Conservation (phyloP, 2,113 vertebrate genomes). For the Caloenas nicobarica region DNA sequence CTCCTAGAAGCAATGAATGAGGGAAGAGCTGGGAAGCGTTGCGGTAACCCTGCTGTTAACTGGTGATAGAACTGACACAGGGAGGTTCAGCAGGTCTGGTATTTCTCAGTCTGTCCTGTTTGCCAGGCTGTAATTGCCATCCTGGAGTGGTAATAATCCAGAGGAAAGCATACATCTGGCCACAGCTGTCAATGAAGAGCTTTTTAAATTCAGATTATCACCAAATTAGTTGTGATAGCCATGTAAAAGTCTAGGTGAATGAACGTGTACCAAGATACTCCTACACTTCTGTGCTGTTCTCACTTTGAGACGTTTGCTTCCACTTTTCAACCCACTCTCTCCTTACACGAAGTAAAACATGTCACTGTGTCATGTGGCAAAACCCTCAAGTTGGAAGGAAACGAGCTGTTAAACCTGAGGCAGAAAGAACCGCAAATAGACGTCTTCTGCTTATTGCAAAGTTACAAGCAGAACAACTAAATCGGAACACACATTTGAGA, state of each 20-base stretch:
- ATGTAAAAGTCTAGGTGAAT: not conserved
- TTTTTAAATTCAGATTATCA: not conserved
- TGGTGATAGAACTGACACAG: not conserved
- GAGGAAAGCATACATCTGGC: not conserved
- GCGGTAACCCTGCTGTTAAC: not conserved
- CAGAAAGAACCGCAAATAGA: not conserved
- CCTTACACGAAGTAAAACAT: fast-evolving
- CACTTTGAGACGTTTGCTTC: not conserved
- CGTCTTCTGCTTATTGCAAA: not conserved
- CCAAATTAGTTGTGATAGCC: not conserved
- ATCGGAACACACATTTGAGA: not conserved
- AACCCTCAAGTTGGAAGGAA: not conserved
- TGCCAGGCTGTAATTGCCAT: not conserved
- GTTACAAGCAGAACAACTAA: not conserved
- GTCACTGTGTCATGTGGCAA: fast-evolving
- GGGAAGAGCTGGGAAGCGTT: not conserved
- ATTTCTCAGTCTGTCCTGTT: not conserved
- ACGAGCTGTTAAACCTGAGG: not conserved
- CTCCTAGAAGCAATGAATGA: not conserved
- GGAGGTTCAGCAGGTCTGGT: not conserved
- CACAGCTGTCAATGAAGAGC: not conserved
- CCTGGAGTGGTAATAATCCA: not conserved
- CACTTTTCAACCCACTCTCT: no score
- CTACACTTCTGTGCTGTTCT: no score
- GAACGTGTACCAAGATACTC: fast-evolving